Conservation (phyloP, 35 echinoderm and acorn worm genomes). For the Strongylocentrotus purpuratus region DNA sequence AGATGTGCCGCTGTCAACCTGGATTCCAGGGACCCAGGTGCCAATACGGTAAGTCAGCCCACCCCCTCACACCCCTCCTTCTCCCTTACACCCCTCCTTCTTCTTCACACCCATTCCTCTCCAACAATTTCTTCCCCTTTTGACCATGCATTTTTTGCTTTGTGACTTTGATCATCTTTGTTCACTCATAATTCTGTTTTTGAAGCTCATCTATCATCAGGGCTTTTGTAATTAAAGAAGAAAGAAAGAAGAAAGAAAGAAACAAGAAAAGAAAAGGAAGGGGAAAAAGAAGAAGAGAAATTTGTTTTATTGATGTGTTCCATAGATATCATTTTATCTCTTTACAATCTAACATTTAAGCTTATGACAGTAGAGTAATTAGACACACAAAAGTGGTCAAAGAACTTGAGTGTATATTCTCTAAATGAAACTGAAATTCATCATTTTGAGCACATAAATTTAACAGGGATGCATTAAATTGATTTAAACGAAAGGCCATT, state of each 20-base stretch:
- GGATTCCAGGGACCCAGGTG: slow-evolving; percentile 98
- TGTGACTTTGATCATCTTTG: no score
- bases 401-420: no score
- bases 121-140: no score
- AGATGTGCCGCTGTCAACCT: slow-evolving; percentile 85
- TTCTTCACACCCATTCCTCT: no score
- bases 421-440: no score
- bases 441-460: no score
- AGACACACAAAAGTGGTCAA: background rate
- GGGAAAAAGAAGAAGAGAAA: no score
- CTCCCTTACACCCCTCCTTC: background rate
- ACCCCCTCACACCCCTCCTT: background rate
- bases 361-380: background rate
- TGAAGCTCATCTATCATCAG: background rate
- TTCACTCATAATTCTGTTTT: background rate
- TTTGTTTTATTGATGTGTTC: no score
- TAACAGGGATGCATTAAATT: background rate
- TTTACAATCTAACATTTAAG: background rate
- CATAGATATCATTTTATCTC: no score
- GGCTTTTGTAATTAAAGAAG: background rate
- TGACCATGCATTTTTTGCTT: no score
- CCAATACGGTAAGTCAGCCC: slow-evolving; percentile 90
- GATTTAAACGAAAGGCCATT: background rate
- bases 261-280: no score
- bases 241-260: background rate